Evolutionary conservation across 1,140 invertebrate genomes (phyloP).

Genomic region (Drosophila kikkawai): DNA sequence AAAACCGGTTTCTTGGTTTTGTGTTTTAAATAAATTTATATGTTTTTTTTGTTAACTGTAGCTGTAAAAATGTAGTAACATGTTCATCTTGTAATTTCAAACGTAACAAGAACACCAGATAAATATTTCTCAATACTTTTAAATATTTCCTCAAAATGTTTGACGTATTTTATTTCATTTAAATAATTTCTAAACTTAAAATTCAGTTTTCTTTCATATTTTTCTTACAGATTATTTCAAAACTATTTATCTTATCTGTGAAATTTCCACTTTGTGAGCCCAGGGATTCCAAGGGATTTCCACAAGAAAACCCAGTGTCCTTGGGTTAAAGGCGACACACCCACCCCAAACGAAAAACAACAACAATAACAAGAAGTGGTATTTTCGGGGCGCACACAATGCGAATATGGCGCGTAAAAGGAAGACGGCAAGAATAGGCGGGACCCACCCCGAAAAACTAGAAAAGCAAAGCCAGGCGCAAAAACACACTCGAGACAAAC

Average conservation of each 20-base stretch:
- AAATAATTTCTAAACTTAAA: not conserved
- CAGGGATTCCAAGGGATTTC: conserved; percentile 1
- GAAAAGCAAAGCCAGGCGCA: conserved; percentile 15
- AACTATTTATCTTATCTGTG: not conserved
- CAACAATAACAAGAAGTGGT: conserved; percentile 28
- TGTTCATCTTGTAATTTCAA: not conserved
- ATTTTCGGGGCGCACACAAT: conserved; percentile 54
- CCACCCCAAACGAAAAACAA: conserved; percentile 32
- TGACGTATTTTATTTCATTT: not conserved
- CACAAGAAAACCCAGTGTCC: conserved; percentile 24
- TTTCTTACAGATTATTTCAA: not conserved
- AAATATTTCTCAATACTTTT: not conserved
- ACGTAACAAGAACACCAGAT: not conserved
- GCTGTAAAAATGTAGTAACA: conserved; percentile 24
- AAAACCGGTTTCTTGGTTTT: conserved; percentile 36
- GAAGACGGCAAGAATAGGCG: conserved; percentile 55
- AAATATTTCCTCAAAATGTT: not conserved
- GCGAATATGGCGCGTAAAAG: conserved; percentile 60
- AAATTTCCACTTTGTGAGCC: not conserved
- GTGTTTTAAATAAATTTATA: conserved; percentile 10
- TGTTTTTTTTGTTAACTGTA: conserved; percentile 5
- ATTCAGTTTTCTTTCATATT: not conserved
- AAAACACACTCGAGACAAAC: not conserved
- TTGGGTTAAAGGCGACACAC: conserved; percentile 43
- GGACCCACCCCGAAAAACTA: conserved; percentile 73